Conservation (phyloP, 2,797 vertebrate genomes). For the Acomys russatus region DNA sequence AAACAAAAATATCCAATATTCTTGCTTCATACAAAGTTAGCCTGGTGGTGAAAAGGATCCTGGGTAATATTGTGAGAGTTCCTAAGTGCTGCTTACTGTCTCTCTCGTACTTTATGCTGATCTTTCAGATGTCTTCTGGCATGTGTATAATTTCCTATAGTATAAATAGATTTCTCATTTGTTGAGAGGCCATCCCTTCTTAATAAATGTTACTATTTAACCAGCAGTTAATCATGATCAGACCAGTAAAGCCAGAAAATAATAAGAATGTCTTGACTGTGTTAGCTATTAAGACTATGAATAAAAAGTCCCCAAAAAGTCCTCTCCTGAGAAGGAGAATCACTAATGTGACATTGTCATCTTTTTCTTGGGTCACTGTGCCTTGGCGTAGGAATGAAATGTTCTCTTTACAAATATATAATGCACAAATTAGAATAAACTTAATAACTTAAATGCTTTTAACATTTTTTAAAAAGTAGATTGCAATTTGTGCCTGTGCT, state of each 20-base stretch:
- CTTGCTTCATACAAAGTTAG: conserved; percentile 17
- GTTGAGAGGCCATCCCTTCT: conserved; percentile 22
- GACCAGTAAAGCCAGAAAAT: conserved; percentile 33
- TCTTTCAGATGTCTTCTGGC: neutral
- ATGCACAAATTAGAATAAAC: conserved; percentile 72
- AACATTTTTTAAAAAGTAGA: conserved; percentile 65
- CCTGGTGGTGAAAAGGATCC: conserved; percentile 37
- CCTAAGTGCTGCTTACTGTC: neutral
- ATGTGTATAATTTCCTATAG: conserved; percentile 2
- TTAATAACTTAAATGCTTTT: conserved; percentile 78
- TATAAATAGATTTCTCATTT: conserved; percentile 47
- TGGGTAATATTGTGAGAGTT: neutral
- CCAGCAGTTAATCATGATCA: conserved; percentile 65
- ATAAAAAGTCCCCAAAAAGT: conserved; percentile 71
- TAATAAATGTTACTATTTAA: conserved; percentile 61
- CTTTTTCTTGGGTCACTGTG: conserved; percentile 82
- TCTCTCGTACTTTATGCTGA: conserved; percentile 4
- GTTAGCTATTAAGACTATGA: conserved; percentile 68
- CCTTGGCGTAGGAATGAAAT: conserved; percentile 74
- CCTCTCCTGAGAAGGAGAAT: conserved; percentile 72
- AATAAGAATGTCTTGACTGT: conserved; percentile 72
- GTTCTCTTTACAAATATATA: conserved; percentile 76
- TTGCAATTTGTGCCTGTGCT: conserved; percentile 59
- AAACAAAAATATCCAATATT: neutral
- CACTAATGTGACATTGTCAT: conserved; percentile 66